These are phyloP conservation scores for Lindbergichthys nudifrons DNA, from an alignment of 2,797 vertebrate species.

Conservation along the genomic window DNA sequence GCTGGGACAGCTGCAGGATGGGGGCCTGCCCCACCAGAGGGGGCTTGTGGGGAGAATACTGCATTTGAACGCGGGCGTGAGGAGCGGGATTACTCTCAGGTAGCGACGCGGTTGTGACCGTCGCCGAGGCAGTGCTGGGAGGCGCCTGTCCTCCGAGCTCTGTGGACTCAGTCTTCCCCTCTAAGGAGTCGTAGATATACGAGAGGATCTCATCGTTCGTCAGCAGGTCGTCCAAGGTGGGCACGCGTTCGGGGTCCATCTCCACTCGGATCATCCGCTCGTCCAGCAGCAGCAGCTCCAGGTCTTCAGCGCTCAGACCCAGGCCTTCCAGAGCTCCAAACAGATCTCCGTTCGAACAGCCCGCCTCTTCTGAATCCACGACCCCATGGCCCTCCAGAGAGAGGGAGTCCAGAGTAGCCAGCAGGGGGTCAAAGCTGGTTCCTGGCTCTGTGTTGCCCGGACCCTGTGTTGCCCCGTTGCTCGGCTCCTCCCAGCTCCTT, in stretches of 20 bases:
- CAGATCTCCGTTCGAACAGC: conserved; percentile 83
- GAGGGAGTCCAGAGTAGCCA: conserved; percentile 84
- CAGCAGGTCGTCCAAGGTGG: conserved; percentile 76
- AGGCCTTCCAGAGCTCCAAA: conserved; percentile 84
- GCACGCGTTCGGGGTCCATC: conserved; percentile 77
- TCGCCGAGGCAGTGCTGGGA: conserved; percentile 11
- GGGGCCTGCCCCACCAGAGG: conserved; percentile 61
- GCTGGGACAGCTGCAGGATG: conserved; percentile 82
- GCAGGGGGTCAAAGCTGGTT: conserved; percentile 80
- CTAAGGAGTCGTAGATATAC: conserved; percentile 77
- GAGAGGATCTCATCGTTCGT: conserved; percentile 83
- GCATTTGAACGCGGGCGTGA: conserved; percentile 54
- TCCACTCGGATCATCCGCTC: conserved; percentile 86
- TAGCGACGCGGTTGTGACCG: conserved; percentile 19
- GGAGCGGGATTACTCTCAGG: conserved; percentile 36
- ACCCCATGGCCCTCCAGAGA: conserved; percentile 75
- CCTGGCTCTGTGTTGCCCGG: conserved; percentile 39
- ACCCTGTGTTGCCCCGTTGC: conserved; percentile 11
- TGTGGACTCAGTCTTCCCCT: conserved; percentile 54
- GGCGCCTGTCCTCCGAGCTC: conserved; percentile 39
- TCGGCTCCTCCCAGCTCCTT: conserved; percentile 18
- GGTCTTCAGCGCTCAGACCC: conserved; percentile 84
- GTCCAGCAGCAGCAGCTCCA: conserved; percentile 86
- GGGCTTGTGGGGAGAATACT: conserved; percentile 61
- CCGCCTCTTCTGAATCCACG: conserved; percentile 59